These are phyloP conservation scores for Scelioninae gen. 1 DNA, from an alignment of 2,888 invertebrate genomes.

Conservation along the genomic window DNA sequence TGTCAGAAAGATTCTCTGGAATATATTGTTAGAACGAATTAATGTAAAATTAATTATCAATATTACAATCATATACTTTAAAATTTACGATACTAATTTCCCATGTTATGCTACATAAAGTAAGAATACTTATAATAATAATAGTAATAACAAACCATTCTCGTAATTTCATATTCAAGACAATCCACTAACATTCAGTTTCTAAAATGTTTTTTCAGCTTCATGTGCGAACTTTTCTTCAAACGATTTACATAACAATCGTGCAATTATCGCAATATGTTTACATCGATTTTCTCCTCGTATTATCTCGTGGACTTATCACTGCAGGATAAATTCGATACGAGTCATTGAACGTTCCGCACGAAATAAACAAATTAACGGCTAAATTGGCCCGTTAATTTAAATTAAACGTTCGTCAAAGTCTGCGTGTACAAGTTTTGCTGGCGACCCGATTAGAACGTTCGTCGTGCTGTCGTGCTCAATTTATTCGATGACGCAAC, in stretches of 20 bases:
- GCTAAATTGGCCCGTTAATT: constrained; percentile 47
- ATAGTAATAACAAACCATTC: too few relatives aligned
- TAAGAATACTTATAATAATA: neutral
- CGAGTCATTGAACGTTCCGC: constrained; percentile 6
- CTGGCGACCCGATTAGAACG: constrained; percentile 52
- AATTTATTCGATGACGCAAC: constrained; percentile 64
- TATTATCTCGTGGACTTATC: constrained; percentile 6
- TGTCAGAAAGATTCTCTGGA: neutral
- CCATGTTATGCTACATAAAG: neutral
- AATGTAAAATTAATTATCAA: neutral
- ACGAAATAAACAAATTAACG: constrained; percentile 46
- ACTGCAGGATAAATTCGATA: constrained; percentile 11
- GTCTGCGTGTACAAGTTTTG: constrained; percentile 43
- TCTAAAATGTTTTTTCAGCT: too few relatives aligned
- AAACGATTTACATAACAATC: constrained; percentile 10
- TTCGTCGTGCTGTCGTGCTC: constrained; percentile 54
- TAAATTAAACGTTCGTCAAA: constrained; percentile 38
- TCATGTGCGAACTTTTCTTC: neutral
- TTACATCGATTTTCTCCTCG: neutral
- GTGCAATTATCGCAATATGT: neutral
- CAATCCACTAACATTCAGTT: too few relatives aligned
- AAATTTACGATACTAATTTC: neutral
- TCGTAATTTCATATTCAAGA: too few relatives aligned
- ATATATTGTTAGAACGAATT: constrained; percentile 15
- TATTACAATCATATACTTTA: neutral